A percentile compares a stretch with the other conserved stretches of the same genome.
Evolutionary conservation across 2,113 vertebrate genomes (phyloP).

Genomic region (Actenoides lindsayi): DNA sequence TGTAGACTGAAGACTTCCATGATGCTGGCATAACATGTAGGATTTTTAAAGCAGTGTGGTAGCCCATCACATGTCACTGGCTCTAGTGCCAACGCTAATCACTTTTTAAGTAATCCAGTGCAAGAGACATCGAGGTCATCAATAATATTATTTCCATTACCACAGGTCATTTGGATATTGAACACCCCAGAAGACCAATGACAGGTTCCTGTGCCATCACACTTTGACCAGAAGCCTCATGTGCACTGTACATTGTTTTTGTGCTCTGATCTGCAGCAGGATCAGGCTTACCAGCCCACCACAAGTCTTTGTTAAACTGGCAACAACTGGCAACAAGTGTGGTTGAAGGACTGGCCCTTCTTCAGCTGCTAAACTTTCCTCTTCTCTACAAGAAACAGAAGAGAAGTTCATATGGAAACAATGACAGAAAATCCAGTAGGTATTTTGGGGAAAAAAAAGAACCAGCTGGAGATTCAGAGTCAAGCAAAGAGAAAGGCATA

Average conservation of each 20-base stretch:
- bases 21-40: background rate
- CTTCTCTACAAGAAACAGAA: background rate
- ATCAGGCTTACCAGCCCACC: background rate
- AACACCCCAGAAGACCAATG: background rate
- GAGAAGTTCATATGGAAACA: background rate
- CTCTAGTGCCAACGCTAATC: background rate
- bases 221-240: background rate
- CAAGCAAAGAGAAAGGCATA: background rate
- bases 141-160: background rate
- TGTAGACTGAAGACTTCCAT: background rate
- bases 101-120: background rate
- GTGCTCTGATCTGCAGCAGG: background rate
- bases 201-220: background rate
- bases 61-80: background rate
- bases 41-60: background rate
- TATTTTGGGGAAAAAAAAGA: background rate
- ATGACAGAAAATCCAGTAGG: background rate
- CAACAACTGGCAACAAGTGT: background rate
- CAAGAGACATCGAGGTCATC: background rate
- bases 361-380: background rate
- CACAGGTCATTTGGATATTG: background rate
- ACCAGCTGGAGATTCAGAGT: background rate
- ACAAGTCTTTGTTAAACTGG: background rate
- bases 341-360: background rate
- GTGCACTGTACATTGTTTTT: accelerated